Base-by-base conservation (phyloP, 2,888 invertebrate genomes). In the Orchesellides sinensis region DNA sequence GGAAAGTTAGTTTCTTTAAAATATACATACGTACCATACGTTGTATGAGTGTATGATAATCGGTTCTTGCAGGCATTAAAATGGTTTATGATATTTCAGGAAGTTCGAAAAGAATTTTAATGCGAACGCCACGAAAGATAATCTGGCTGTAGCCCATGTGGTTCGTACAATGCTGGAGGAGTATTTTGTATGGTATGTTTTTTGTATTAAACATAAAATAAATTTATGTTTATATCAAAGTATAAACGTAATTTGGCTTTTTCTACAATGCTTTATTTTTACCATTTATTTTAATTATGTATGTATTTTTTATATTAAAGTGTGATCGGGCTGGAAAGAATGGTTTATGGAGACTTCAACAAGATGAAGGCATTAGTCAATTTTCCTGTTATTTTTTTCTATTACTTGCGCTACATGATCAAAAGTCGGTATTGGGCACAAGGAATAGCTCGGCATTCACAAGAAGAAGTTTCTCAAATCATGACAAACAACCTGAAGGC, bases 241-340 rank as follows among this genome's bases (percentile, higher is more conserved):
- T 49, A 17, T 3, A 49, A 89, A 89, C 83, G 89, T 89, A 79
- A 89, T 32, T 32, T 32, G 32, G 32, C 5, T 5, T 32, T 5
- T 32, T n/a, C n/a, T 89, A 68, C 87, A 88, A 19, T 88, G 87
- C 14, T 86, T 86, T 17, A 87, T 1, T 35, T 27, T 27, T 23
- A 59, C 21, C n/a, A n/a, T n/a, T 2, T 27, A n/a, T 59, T 59
- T 59, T 27, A 29, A 29, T 59, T 59, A 29, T 17, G n/a, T 54
- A 54, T 17, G 12, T 17, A 54, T 35, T 35, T n/a, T 89, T 17
- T 29, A 25, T 75, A 89, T 69, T n/a, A 10, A 29, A 83, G 78
- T 54, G 83, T 32, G 1, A 49, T 79, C 4, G 74, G 73, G 17
- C n/a, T 83, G 54, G 83, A 83, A n/a, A 47, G 79, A 54, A 52